Base-by-base conservation (phyloP, 2,888 invertebrate genomes). In the Leuctra nigra region DNA sequence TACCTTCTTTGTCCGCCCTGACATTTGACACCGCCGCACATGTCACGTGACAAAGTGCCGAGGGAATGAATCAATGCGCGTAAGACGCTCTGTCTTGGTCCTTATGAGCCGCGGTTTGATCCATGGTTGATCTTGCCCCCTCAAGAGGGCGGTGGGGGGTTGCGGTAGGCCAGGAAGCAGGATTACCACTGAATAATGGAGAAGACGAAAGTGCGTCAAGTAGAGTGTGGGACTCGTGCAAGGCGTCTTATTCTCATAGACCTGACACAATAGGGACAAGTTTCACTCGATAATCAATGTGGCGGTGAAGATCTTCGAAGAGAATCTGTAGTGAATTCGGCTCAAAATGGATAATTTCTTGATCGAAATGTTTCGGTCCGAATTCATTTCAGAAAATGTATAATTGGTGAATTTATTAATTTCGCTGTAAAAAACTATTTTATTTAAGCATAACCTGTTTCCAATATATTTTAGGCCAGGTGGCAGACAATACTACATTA, bases 121-220 rank as follows among this genome's bases (percentile, higher is more conserved):
- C 50, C n/a, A n/a, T n/a, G n/a, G n/a, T 35, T 50, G 50, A 35
- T 23, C 22, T 22, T 44, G 22, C 44, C 33, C 50, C 33, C 9
- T 18, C 35, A 35, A 50, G 20, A 35, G 14, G 18, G 44, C 11
- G 35, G 35, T 18, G 35, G 33, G 4, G 23, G 23, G 29, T 16
- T 50, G 50, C 33, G 50, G 50, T 35, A 35, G 50, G 33, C 50
- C 50, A 50, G 50, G 50, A 29, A 33, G 50, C 50, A 50, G 50
- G 50, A 50, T 50, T 50, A 50, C 35, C 33, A 7, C 50, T 50
- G 50, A 50, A 50, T 50, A 50, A 50, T 50, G 18, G 50, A 50
- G 16, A 35, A 50, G 3, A 13, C 35, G 35, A 50, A 33, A 50
- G 50, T 50, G 50, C 33, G 50, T 18, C 22, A 14, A n/a, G 44